Evolutionary conservation across 2,888 invertebrate genomes (phyloP).

Genomic region (Eristalinus aeneus): DNA sequence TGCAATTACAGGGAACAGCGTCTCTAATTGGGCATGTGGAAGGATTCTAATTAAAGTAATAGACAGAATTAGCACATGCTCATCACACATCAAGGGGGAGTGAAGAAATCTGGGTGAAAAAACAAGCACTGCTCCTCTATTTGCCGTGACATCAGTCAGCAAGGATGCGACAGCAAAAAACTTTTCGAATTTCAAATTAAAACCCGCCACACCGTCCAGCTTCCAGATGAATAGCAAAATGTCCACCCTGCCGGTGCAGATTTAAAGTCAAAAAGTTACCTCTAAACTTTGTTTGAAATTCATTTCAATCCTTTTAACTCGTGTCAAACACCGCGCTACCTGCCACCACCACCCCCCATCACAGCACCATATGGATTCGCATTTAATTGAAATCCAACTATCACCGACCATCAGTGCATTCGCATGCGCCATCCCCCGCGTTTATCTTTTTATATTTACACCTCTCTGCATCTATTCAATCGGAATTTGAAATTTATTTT

Average conservation of each 20-base stretch:
- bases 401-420: background rate
- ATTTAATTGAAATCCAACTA: slow-evolving; percentile 58
- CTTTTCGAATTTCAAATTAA: no score
- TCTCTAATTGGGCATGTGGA: background rate
- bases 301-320: background rate
- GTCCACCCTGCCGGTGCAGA: no score
- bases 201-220: no score
- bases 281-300: no score
- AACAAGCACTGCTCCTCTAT: no score
- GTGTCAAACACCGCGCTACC: background rate
- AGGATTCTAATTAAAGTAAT: background rate
- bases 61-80: background rate
- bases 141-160: no score
- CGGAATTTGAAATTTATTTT: slow-evolving; percentile 66
- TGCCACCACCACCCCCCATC: background rate
- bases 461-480: slow-evolving; percentile 57
- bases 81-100: background rate
- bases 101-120: no score
- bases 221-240: no score
- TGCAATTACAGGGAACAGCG: background rate
- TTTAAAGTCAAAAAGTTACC: no score
- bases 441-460: slow-evolving; percentile 48
- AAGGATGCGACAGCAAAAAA: no score
- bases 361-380: slow-evolving; percentile 34
- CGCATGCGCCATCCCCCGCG: background rate